Conservation (phyloP, 2,113 vertebrate species). For the Petrocephalus zakoni region DNA sequence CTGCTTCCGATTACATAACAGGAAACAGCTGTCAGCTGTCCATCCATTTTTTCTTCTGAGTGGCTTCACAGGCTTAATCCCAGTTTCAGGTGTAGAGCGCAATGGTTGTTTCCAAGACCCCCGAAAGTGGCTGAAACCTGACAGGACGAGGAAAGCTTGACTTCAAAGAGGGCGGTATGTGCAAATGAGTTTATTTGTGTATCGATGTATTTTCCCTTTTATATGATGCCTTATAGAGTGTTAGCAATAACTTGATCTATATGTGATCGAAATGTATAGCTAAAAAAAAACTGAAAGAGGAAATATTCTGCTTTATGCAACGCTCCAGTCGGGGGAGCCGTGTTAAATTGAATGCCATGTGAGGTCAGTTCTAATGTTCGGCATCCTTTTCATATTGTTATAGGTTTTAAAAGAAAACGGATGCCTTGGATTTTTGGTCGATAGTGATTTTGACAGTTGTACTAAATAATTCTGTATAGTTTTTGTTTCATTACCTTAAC, state of each 20-base stretch:
- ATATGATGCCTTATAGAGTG: background rate
- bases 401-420: too few relatives aligned
- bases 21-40: constrained; percentile 66
- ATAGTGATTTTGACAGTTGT: background rate
- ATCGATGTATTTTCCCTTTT: background rate
- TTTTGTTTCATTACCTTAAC: background rate
- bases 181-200: background rate
- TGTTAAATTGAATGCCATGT: background rate
- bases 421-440: background rate
- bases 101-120: constrained; percentile 54
- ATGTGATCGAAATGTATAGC: background rate
- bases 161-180: background rate
- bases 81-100: constrained; percentile 56
- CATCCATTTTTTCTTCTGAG: constrained; percentile 47
- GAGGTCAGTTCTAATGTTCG: background rate
- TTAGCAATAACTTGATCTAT: too few relatives aligned
- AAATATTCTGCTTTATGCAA: background rate
- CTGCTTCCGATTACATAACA: constrained; percentile 69
- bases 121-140: constrained; percentile 41
- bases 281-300: background rate
- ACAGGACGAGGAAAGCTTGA: constrained; percentile 35
- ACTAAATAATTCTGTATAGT: too few relatives aligned
- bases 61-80: constrained; percentile 40
- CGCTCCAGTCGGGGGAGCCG: background rate
- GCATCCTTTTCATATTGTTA: background rate